Percentiles rank a stretch among this genome's conserved stretches.
Evolutionary conservation across 2,888 invertebrate species (phyloP).

Genomic region (Eupithecia subfuscata): DNA sequence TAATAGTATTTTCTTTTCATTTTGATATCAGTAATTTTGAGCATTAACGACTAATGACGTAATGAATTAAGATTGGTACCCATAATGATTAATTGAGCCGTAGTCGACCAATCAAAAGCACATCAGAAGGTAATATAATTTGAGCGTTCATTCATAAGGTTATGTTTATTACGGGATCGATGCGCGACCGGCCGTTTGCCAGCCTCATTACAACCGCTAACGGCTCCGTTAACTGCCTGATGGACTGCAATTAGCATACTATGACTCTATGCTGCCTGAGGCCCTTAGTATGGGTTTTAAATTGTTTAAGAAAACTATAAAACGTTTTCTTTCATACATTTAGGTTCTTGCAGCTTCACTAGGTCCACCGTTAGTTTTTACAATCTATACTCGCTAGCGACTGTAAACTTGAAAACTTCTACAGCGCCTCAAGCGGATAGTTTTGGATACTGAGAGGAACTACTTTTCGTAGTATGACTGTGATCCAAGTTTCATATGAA

Average conservation of each 20-base stretch:
- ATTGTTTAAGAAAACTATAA: neutral
- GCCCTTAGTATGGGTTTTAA: neutral
- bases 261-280: slow-evolving; percentile 43
- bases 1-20: neutral
- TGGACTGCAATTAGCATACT: slow-evolving; percentile 68
- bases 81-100: slow-evolving; percentile 15
- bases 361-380: no score
- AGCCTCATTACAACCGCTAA: slow-evolving; percentile 64
- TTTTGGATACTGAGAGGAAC: no score
- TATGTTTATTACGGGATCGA: slow-evolving; percentile 50
- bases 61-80: neutral
- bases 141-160: slow-evolving; percentile 47
- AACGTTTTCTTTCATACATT: neutral
- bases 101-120: slow-evolving; percentile 29
- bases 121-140: slow-evolving; percentile 25
- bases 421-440: no score
- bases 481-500: neutral
- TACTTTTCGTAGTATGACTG: neutral
- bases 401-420: no score
- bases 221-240: slow-evolving; percentile 58
- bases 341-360: no score
- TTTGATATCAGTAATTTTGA: neutral
- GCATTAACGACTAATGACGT: neutral
- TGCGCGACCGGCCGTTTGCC: slow-evolving; percentile 42
- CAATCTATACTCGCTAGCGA: no score